Conservation (phyloP, 2,888 invertebrate genomes). For the Agrotis ipsilon region DNA sequence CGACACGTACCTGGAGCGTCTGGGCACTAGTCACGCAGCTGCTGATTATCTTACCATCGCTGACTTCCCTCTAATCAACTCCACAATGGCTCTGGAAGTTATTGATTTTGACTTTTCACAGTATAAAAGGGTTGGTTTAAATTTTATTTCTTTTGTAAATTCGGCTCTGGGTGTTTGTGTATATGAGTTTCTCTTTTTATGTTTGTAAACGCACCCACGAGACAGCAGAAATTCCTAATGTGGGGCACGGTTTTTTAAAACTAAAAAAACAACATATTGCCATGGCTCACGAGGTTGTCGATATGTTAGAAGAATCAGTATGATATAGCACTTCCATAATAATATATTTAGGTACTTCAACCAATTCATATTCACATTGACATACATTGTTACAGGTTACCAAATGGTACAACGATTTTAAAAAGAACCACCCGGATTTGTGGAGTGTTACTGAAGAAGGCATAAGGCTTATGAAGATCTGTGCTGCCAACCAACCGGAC, state of each 20-base stretch:
- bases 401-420: conserved; percentile 94
- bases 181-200: no score
- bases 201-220: no score
- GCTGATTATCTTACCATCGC: conserved; percentile 94
- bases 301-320: no score
- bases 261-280: no score
- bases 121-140: conserved; percentile 87
- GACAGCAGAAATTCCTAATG: no score
- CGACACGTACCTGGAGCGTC: conserved; percentile 92
- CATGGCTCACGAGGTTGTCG: no score
- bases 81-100: conserved; percentile 94
- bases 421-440: conserved; percentile 92
- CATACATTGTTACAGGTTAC: conserved; percentile 75
- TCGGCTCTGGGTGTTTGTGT: no score
- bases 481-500: conserved; percentile 94
- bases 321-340: no score
- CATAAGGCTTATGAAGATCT: conserved; percentile 93
- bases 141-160: background rate
- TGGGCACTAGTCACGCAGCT: conserved; percentile 92
- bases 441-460: conserved; percentile 94
- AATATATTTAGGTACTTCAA: no score
- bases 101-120: conserved; percentile 91
- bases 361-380: background rate
- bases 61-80: conserved; percentile 93
- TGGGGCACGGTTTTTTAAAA: no score